A percentile compares a stretch with the other conserved stretches of the same genome.
Conservation (phyloP, 1,140 invertebrate species). For the Phortica variegata region DNA sequence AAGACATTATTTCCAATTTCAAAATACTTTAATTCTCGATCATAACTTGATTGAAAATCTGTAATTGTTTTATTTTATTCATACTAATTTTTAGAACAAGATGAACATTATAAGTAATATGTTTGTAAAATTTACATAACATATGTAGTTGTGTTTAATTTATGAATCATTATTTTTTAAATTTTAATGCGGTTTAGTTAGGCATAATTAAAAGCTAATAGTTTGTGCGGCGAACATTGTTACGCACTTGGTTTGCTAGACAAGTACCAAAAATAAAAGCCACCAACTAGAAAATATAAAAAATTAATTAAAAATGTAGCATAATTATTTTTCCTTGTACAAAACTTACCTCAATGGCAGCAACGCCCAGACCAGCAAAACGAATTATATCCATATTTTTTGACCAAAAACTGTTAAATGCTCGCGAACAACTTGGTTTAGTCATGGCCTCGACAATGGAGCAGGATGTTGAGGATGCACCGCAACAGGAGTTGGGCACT, state of each 20-base stretch:
- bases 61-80: no score
- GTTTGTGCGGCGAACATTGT: slow-evolving; percentile 27
- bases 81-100: no score
- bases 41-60: no score
- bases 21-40: no score
- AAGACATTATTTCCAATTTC: no score
- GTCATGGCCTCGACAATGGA: slow-evolving; percentile 38
- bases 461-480: slow-evolving; percentile 44
- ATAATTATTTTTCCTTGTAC: background rate
- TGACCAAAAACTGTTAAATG: slow-evolving; percentile 57
- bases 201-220: slow-evolving; percentile 4
- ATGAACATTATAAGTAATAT: no score
- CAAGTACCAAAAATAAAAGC: slow-evolving; percentile 52
- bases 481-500: slow-evolving; percentile 57
- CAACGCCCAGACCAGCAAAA: slow-evolving; percentile 67
- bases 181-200: background rate
- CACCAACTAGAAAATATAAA: slow-evolving; percentile 25
- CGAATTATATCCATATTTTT: slow-evolving; percentile 62
- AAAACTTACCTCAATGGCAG: slow-evolving; percentile 65
- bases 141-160: background rate
- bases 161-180: background rate
- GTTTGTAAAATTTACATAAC: no score
- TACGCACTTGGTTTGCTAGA: slow-evolving; percentile 48
- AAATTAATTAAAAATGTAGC: background rate
- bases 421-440: slow-evolving; percentile 55